Evolutionary conservation across 2,888 invertebrate species (phyloP), one percentile per base, ranked within the genome.

Genomic region (Trachelus iudaicus): DNA sequence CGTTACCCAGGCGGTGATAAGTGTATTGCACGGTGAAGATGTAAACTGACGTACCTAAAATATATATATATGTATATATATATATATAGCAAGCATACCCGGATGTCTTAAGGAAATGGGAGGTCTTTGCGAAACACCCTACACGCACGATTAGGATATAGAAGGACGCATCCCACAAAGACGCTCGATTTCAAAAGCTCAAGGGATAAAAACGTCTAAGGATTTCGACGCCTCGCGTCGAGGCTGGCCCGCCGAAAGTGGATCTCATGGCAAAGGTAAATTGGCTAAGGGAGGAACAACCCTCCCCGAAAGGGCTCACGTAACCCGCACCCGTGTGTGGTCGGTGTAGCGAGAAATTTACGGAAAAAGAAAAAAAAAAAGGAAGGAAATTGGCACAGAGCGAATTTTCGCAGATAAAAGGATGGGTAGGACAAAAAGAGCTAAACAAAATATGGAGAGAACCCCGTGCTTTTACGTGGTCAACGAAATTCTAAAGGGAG

Each of bases 401-500:
- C 56, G 9, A 56, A 56, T 23, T 56, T 56, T 56, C 56, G 2
- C 56, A 6, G 56, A 56, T 23, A 56, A 23, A 56, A 56, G 23
- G 23, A 56, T 23, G 23, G 9, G 23, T 23, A 9, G 23, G 9
- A 56, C 0, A 23, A 56, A 56, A 23, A 56, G 56, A 56, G 23
- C 9, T 9, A 23, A 56, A 56, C 2, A 56, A 23, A 15, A 37
- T 37, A 23, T 23, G 23, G 76, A 34, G 77, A 77, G 77, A 73
- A 23, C 77, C 31, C 76, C 31, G 74, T 71, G 80, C 35, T 77
- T 76, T 40, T 80, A 37, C 80, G 73, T 69, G 76, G 75, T 80
- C 37, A 68, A 77, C 35, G 73, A 35, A 73, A 74, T 37, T 73
- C 76, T 73, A 76, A 74, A 73, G 76, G 73, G 76, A 76, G 76